A percentile compares a stretch with the other conserved stretches of the same genome.
phyloP scores from a whole-genome alignment of 92 coral and sea anemone species.

The Diadumene lineata region DNA sequence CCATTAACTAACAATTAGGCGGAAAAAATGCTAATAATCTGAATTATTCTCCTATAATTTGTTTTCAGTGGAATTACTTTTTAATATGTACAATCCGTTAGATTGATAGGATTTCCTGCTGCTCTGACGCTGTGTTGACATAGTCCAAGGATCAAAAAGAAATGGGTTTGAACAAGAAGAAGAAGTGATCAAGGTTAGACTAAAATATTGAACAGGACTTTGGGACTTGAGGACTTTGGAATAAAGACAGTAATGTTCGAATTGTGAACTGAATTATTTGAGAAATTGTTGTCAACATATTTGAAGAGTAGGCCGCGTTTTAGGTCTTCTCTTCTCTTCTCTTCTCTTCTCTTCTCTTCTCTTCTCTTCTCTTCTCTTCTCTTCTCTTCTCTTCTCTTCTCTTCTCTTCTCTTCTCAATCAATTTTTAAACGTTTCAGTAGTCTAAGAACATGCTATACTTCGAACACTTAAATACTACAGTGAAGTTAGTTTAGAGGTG shows the following conservation, averaged over 20 bases:
- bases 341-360: conserved; percentile 8
- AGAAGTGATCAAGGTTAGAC: background rate
- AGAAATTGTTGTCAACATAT: no score
- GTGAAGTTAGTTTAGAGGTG: no score
- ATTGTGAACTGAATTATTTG: no score
- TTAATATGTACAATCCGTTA: background rate
- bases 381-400: background rate
- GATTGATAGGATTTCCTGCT: background rate
- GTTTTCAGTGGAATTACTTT: background rate
- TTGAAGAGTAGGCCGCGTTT: no score
- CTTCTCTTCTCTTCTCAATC: conserved; percentile 3
- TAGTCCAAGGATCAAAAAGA: background rate
- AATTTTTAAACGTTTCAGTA: no score
- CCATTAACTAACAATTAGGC: no score
- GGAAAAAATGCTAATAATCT: no score
- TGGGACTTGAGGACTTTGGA: background rate
- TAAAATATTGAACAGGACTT: no score
- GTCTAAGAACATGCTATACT: no score
- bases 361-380: conserved; percentile 13
- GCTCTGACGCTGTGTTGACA: conserved; percentile 1
- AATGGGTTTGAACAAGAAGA: background rate
- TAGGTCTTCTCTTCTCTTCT: conserved; percentile 6
- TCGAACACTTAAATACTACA: no score
- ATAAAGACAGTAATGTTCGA: no score
- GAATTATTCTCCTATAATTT: no score